Base-by-base conservation (phyloP, 37 sponge, comb jelly and placozoan species). In the Mnemiopsis leidyi region DNA sequence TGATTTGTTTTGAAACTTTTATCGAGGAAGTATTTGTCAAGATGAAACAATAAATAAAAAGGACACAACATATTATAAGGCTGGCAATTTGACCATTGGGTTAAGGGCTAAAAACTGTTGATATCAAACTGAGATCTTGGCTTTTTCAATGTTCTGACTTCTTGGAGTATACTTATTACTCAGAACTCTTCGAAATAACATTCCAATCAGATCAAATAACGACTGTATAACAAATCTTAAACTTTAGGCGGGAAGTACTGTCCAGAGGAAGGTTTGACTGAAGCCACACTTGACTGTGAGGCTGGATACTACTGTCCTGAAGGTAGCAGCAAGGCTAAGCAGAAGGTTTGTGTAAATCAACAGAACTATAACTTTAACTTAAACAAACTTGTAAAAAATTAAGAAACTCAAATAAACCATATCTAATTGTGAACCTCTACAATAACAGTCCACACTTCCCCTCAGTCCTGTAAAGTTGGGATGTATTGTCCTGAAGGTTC, bases 231-330 rank as follows among this genome's bases (percentile, higher is more conserved):
- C n/a, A n/a, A n/a, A n/a, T n/a, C n/a, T n/a, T n/a, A n/a, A n/a
- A n/a, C n/a, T n/a, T n/a, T n/a, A n/a, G 73, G 21, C 7, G 82
- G 82, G 35, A 36, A 30, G 37, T 79, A 79, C 82, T 79, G 82
- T 26, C 38, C 82, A 21, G 26, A 20, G 18, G 37, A 79, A 26
- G 82, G 82, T 21, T 38, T 79, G 7, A 79, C 82, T 79, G 82
- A 79, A 38, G 82, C 34, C 7, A 79, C 82, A 36, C 37, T 36
- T 1, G 21, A 36, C 34, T 93, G 93, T 82, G 23, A 36, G 40
- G 83, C 37, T 32, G 93, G 93, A 24, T 93, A 79, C 76, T 93
- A 93, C 93, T 93, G 93, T 24, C 93, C 93, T 25, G 93, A 93
- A 38, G 93, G 93, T 1, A 92, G 69, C 92, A 92, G 34, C 7